Percentiles rank a stretch among this genome's conserved stretches.
phyloP scores from a whole-genome alignment of 2,888 invertebrate genomes.

The Dasypogon diadema region DNA sequence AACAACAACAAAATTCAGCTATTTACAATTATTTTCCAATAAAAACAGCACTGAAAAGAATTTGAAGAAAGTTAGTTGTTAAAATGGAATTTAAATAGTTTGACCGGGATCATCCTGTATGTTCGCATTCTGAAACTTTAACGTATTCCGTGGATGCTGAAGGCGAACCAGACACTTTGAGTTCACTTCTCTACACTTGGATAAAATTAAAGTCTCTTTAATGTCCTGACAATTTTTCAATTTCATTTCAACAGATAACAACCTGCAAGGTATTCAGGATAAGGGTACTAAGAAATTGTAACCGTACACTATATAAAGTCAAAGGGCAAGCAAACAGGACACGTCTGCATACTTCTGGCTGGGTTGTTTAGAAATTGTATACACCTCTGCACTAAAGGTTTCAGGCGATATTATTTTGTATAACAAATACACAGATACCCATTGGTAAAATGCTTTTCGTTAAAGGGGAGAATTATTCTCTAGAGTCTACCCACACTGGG shows the following conservation, averaged over 20 bases:
- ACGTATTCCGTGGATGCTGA: too few relatives aligned
- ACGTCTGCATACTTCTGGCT: neutral
- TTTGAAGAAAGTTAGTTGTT: neutral
- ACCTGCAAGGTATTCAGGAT: neutral
- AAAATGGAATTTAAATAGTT: constrained; percentile 2
- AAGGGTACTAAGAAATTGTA: neutral
- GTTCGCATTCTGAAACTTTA: constrained; percentile 2
- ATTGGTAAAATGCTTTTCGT: neutral
- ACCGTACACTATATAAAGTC: neutral
- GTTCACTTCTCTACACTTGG: neutral
- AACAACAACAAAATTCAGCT: constrained; percentile 38
- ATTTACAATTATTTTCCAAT: constrained; percentile 26
- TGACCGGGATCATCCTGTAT: neutral
- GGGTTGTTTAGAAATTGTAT: neutral
- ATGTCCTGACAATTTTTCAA: neutral
- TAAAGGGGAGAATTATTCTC: neutral
- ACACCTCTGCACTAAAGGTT: neutral
- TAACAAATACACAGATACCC: neutral
- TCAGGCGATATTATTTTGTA: neutral
- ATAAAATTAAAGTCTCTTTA: neutral
- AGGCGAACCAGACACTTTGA: too few relatives aligned
- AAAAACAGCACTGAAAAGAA: constrained; percentile 27
- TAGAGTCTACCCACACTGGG: neutral
- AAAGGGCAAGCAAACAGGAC: neutral
- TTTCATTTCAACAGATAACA: neutral